These are phyloP conservation scores for Tetranychus cinnabarinus DNA, from an alignment of 1,140 invertebrate genomes.

Conservation along the genomic window DNA sequence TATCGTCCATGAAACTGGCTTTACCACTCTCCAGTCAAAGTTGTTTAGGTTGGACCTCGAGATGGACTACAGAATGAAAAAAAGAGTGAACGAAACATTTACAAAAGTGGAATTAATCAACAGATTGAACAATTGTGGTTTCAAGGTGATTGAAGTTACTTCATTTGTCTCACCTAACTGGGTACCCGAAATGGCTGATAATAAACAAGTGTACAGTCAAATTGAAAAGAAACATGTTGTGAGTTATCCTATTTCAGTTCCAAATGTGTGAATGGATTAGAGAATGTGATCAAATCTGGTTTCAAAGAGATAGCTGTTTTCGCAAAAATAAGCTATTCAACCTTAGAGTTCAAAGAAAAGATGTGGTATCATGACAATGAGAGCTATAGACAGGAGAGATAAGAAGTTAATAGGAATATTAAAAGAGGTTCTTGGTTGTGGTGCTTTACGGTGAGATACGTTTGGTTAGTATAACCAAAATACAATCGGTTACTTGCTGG, in stretches of 20 bases:
- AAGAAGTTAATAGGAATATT: too few species aligned
- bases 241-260: constrained; percentile 71
- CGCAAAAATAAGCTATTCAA: constrained; percentile 23
- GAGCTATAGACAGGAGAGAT: too few species aligned
- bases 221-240: constrained; percentile 37
- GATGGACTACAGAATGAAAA: constrained; percentile 95
- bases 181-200: constrained; percentile 82
- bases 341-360: too few species aligned
- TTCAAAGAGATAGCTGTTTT: constrained; percentile 84
- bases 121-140: constrained; percentile 53
- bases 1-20: too few species aligned
- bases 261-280: constrained; percentile 57
- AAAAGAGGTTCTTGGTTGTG: too few species aligned
- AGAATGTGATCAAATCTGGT: constrained; percentile 23
- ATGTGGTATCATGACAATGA: too few species aligned
- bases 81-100: constrained; percentile 44
- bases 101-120: constrained; percentile 79
- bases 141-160: constrained; percentile 71
- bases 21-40: constrained; percentile 27
- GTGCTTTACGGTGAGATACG: too few species aligned
- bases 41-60: constrained; percentile 90
- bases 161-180: constrained; percentile 96
- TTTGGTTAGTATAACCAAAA: too few species aligned
- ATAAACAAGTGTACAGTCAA: constrained; percentile 40
- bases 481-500: too few species aligned